Evolutionary conservation across 2,888 invertebrate genomes (phyloP), one percentile per base, ranked within the genome.

Genomic region (Notodonta ziczac): DNA sequence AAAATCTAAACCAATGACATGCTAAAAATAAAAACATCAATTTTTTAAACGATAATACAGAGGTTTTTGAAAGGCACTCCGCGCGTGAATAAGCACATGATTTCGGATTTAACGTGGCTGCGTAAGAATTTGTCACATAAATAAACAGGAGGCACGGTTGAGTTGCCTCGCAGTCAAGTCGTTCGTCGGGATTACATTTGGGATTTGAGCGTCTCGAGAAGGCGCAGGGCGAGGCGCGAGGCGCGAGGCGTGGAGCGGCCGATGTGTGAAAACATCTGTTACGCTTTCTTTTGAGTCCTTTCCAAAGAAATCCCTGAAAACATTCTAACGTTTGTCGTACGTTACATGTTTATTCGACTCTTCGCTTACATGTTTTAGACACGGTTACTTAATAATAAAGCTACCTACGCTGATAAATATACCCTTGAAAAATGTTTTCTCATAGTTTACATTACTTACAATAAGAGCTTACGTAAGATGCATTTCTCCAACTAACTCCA

Each of bases 61-160:
- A 69, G 73, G 65, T n/a, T 72, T 58, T 61, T 61, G 65, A 80
- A 81, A 83, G 70, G 78, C 74, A 75, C 82, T 81, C 74, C 74
- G 73, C 70, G 76, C 71, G 76, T 81, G 80, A 84, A 80, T 82
- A 80, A 87, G 80, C 81, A 84, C 83, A 83, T 85, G 87, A 88
- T 86, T 87, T 86, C 76, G 78, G 86, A 86, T 89, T 87, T 87
- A 87, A 85, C 82, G 82, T 78, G 85, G 83, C 86, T 89, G 83
- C 82, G 88, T 86, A 85, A 85, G 89, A 92, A 91, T 91, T 91
- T 90, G 91, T 91, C 91, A 89, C 90, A 89, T 91, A 92, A 92
- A 91, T 93, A 92, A 93, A 91, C 90, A 89, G 85, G 85, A 84
- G 85, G 74, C 80, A 86, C 85, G 90, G 86, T 88, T 83, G 88